These are phyloP conservation scores for Amphipoea lucens DNA, from an alignment of 2,888 invertebrate genomes.

Conservation along the genomic window DNA sequence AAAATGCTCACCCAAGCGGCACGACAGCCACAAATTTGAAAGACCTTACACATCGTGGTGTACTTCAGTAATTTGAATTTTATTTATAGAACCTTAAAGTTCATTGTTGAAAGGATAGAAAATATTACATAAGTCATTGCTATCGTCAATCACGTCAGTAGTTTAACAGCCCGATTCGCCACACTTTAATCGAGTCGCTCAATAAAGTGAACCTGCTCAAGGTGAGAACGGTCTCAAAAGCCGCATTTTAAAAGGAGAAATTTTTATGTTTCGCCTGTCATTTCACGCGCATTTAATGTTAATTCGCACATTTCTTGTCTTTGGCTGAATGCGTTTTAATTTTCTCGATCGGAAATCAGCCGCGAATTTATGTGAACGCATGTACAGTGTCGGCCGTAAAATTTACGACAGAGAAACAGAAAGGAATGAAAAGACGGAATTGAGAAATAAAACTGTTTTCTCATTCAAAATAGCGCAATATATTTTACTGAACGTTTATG, in stretches of 20 bases:
- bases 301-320: constrained; percentile 85
- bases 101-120: constrained; percentile 47
- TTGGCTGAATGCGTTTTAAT: constrained; percentile 79
- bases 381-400: constrained; percentile 79
- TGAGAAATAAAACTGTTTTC: constrained; percentile 83
- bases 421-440: constrained; percentile 77
- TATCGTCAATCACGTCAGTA: constrained; percentile 70
- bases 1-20: constrained; percentile 84
- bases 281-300: constrained; percentile 88
- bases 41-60: constrained; percentile 53
- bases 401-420: constrained; percentile 75
- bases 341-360: constrained; percentile 78
- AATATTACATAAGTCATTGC: constrained; percentile 62
- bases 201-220: constrained; percentile 82
- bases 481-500: constrained; percentile 81
- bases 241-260: constrained; percentile 81
- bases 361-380: constrained; percentile 78
- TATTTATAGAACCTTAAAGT: constrained; percentile 68
- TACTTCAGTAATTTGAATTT: constrained; percentile 67
- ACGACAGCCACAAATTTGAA: constrained; percentile 63
- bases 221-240: constrained; percentile 85
- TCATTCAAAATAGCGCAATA: constrained; percentile 81
- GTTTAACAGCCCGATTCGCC: constrained; percentile 86
- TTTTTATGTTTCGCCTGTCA: constrained; percentile 86
- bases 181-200: constrained; percentile 86